Evolutionary conservation across 1,140 invertebrate genomes (phyloP), one percentile per base, ranked within the genome.

Genomic region (Paramacrobiotus metropolitanus): DNA sequence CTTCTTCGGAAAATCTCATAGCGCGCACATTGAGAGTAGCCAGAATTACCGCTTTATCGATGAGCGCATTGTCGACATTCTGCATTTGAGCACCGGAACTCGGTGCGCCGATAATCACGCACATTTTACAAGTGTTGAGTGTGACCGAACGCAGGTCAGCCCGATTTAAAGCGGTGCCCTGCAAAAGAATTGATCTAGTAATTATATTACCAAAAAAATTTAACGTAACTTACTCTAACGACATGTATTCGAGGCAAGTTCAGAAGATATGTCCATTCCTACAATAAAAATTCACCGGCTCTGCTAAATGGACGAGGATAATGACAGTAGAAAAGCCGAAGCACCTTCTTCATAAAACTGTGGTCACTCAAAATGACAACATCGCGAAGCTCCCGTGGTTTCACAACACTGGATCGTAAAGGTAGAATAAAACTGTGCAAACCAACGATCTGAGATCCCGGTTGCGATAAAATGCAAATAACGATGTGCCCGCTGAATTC

Each of bases 401-500:
- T 55, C 15, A 55, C 9, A 24, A 55, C 15, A 55, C 15, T 28
- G 24, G 48, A 15, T 4, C 48, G 48, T 9, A 55, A 24, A 9
- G 48, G 48, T 24, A 55, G 24, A 24, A 55, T 28, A 24, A 55
- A 55, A 24, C 48, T 55, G 24, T 55, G 48, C 4, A 55, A 24
- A 9, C 48, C 48, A 9, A 55, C 48, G 15, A 55, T 55, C 48
- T 55, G 48, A 4, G 48, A 55, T 15, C 48, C 48, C 4, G 48
- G 48, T 9, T 15, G 15, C 15, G 48, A 15, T 20, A 55, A 9
- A 24, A 55, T 28, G 48, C 48, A 55, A 24, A 55, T 55, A 24
- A 55, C 48, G 24, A 55, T 55, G 28, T 55, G 48, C 15, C 48
- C 48, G 48, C 48, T 55, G 24, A 55, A 55, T 24, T 55, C 15